These are phyloP conservation scores for Megaceryle maxima DNA, from an alignment of 2,113 vertebrate species.

Conservation along the genomic window DNA sequence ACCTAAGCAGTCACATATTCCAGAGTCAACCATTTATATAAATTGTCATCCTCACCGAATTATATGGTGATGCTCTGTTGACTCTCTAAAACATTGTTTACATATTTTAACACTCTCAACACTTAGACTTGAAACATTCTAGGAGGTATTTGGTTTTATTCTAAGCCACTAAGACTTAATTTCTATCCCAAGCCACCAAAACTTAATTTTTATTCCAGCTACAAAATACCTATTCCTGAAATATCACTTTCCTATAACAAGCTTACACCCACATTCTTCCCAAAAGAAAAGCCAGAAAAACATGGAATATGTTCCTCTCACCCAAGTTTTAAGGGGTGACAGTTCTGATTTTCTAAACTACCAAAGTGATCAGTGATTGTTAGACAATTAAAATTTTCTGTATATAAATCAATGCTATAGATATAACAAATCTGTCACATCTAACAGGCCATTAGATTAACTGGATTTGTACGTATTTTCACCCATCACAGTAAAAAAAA, in stretches of 20 bases:
- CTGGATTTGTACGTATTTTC: neutral
- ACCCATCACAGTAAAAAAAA: neutral
- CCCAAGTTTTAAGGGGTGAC: neutral
- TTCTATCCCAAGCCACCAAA: neutral
- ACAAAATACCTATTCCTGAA: constrained; percentile 40
- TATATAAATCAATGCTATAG: too few species aligned
- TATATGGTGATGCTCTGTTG: neutral
- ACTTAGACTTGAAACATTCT: neutral
- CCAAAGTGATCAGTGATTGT: neutral
- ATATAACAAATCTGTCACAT: too few species aligned
- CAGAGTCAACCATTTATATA: neutral
- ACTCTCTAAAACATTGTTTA: neutral
- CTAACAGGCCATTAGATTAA: too few species aligned
- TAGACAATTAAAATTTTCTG: neutral
- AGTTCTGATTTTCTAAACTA: neutral
- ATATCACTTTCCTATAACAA: neutral
- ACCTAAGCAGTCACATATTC: neutral
- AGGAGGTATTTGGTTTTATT: neutral
- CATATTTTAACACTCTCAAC: neutral
- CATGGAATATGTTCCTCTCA: neutral
- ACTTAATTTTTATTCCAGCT: neutral
- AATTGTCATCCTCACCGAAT: neutral
- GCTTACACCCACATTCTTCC: neutral
- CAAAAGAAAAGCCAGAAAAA: neutral
- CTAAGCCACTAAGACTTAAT: neutral